A percentile compares a stretch with the other conserved stretches of the same genome.
phyloP scores from a whole-genome alignment of 2,797 vertebrate species.

The Poecilia picta region DNA sequence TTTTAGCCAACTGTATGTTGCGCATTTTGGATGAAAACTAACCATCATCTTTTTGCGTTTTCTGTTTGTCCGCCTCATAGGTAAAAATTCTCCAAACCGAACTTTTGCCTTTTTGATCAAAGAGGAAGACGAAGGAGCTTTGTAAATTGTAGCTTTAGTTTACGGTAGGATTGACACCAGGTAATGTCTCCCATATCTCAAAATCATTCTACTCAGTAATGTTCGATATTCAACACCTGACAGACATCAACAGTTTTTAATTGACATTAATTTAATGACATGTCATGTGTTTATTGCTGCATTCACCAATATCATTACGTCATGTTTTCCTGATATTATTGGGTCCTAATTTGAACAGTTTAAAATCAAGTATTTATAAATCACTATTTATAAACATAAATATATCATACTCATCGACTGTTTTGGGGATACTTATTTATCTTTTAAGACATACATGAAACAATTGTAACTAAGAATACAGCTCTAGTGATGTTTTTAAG shows the following conservation, averaged over 20 bases:
- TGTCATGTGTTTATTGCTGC: background rate
- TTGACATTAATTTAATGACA: background rate
- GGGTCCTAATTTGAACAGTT: background rate
- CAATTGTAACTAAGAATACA: background rate
- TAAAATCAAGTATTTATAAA: background rate
- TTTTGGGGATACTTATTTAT: conserved; percentile 22
- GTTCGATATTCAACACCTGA: too few relatives aligned
- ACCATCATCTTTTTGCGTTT: too few relatives aligned
- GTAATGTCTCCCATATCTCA: background rate
- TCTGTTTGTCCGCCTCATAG: too few relatives aligned
- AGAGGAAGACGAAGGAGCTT: too few relatives aligned
- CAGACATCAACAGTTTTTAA: background rate
- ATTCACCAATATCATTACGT: background rate
- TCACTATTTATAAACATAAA: background rate
- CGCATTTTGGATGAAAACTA: too few relatives aligned
- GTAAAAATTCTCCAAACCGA: too few relatives aligned
- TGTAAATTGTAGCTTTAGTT: too few relatives aligned
- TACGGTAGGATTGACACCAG: too few relatives aligned
- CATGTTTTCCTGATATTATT: background rate
- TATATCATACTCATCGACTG: background rate
- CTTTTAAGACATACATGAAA: conserved; percentile 1
- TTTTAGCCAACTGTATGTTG: too few relatives aligned
- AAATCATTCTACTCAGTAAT: background rate
- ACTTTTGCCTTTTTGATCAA: too few relatives aligned
- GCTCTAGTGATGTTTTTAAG: background rate